These are phyloP conservation scores for Scytalopus superciliaris DNA, from an alignment of 2,113 vertebrate genomes.

Conservation along the genomic window DNA sequence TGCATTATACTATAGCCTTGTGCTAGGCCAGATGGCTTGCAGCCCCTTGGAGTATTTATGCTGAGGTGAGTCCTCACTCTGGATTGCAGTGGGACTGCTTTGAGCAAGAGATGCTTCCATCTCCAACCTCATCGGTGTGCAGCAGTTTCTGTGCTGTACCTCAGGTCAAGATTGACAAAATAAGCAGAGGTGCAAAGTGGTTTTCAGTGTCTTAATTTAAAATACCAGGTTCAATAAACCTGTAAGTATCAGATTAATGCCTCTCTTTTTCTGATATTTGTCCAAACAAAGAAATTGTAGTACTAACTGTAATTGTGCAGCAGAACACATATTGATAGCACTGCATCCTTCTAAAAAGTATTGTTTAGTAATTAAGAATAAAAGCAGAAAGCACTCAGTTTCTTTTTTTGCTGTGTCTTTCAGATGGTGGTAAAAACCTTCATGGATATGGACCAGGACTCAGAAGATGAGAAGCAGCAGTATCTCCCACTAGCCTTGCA, in stretches of 20 bases:
- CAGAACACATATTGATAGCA: neutral
- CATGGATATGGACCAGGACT: conserved; percentile 99
- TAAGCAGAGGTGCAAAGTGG: neutral
- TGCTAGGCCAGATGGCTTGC: neutral
- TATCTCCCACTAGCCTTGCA: conserved; percentile 96
- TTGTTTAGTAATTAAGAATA: neutral
- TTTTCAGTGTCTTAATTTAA: neutral
- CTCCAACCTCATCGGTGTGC: neutral
- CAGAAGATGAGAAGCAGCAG: conserved; percentile 98
- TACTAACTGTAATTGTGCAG: neutral
- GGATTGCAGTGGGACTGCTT: neutral
- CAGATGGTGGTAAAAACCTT: conserved; percentile 99
- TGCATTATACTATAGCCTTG: neutral
- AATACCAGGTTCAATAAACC: neutral
- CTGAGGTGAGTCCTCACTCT: neutral
- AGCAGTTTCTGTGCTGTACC: neutral
- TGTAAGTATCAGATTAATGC: neutral
- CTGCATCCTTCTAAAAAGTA: neutral
- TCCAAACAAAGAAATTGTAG: neutral
- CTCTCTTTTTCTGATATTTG: neutral
- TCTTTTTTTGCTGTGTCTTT: neutral
- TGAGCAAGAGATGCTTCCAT: neutral
- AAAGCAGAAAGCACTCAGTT: neutral
- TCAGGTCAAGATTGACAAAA: neutral
- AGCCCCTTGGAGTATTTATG: fast-evolving